These are phyloP conservation scores for Agrilus planipennis DNA, from an alignment of 1,140 invertebrate species.

Conservation along the genomic window DNA sequence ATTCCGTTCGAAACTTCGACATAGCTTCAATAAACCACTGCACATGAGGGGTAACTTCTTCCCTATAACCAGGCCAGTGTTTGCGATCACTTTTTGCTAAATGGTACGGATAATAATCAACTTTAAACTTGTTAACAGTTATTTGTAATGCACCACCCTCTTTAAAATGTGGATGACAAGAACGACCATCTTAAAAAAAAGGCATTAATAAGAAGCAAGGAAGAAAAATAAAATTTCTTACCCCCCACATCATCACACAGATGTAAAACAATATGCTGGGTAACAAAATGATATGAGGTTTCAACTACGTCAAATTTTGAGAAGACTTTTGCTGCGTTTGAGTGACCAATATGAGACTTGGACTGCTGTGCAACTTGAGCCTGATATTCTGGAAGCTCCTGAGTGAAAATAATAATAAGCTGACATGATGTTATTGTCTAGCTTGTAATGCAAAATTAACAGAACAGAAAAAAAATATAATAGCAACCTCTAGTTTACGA, in stretches of 20 bases:
- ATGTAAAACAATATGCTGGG: conserved; percentile 89
- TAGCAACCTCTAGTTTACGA: conserved; percentile 69
- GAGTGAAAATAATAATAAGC: not conserved
- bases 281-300: conserved; percentile 95
- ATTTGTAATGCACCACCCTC: conserved; percentile 92
- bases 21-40: conserved; percentile 65
- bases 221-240: conserved; percentile 34
- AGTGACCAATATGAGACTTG: conserved; percentile 25
- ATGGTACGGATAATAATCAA: conserved; percentile 97
- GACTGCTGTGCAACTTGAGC: conserved; percentile 60
- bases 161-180: conserved; percentile 67
- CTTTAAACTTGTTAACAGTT: conserved; percentile 72
- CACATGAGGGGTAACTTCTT: conserved; percentile 52
- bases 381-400: conserved; percentile 70
- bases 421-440: too few species aligned
- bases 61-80: conserved; percentile 72
- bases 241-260: conserved; percentile 90
- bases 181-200: conserved; percentile 60
- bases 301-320: conserved; percentile 86
- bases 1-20: conserved; percentile 50
- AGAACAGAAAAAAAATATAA: conserved; percentile 4
- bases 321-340: conserved; percentile 58
- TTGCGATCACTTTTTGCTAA: conserved; percentile 68
- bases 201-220: too few species aligned
- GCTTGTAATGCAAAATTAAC: conserved; percentile 6